Evolutionary conservation across 1,140 invertebrate species (phyloP).

Genomic region (Scaptomyza graminum): DNA sequence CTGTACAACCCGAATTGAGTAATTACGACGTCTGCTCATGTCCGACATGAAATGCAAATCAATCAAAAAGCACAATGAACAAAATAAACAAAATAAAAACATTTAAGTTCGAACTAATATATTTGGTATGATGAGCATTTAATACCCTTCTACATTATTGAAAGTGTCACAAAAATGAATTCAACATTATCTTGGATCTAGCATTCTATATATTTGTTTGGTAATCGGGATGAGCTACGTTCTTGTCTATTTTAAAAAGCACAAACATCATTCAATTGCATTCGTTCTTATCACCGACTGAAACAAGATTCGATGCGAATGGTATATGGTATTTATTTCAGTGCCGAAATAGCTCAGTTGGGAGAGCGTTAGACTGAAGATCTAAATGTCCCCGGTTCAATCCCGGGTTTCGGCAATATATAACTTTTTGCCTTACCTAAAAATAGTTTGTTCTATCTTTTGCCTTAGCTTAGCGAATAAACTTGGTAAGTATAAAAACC

Average conservation of each 20-base stretch:
- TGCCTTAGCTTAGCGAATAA: too few relatives aligned
- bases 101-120: background rate
- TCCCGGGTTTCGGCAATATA: slow-evolving; percentile 88
- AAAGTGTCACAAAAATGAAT: too few relatives aligned
- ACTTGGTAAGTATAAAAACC: too few relatives aligned
- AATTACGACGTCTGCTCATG: slow-evolving; percentile 60
- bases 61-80: slow-evolving; percentile 22
- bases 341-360: slow-evolving; percentile 90
- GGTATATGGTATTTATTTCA: background rate
- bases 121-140: background rate
- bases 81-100: background rate
- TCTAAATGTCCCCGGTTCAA: slow-evolving; percentile 91
- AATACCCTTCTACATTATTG: background rate
- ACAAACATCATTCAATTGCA: too few relatives aligned
- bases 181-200: too few relatives aligned
- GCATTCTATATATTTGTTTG: too few relatives aligned
- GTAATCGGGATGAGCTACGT: too few relatives aligned
- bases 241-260: background rate
- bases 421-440: background rate
- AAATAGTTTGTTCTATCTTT: background rate
- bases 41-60: slow-evolving; percentile 67
- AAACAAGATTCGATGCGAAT: background rate
- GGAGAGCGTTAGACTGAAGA: slow-evolving; percentile 92
- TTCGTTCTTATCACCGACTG: background rate
- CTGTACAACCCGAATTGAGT: slow-evolving; percentile 73